Percentiles rank a stretch among this genome's conserved stretches.
Evolutionary conservation across 2,888 invertebrate species (phyloP).

Genomic region (Melanchra persicariae): DNA sequence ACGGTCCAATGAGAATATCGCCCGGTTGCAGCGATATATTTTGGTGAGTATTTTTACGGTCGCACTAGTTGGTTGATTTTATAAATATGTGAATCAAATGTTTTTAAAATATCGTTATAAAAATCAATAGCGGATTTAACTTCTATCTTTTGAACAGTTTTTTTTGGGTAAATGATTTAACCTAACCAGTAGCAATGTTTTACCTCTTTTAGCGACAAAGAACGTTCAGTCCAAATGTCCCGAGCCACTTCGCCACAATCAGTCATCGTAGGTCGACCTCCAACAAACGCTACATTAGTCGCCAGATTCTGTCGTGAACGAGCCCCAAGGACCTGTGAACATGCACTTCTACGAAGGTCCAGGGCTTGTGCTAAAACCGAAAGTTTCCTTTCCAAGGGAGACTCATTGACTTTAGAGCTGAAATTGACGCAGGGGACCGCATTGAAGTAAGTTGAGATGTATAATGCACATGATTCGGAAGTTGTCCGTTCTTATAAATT

Average conservation of each 20-base stretch:
- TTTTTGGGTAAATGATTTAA: too few species aligned
- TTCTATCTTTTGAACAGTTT: too few species aligned
- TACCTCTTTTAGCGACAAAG: constrained; percentile 86
- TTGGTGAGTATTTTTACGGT: constrained; percentile 91
- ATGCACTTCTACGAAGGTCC: constrained; percentile 92
- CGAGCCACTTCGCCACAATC: constrained; percentile 87
- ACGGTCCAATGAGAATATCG: constrained; percentile 94
- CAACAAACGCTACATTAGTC: constrained; percentile 94
- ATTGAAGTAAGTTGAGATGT: constrained; percentile 91
- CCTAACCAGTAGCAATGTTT: too few species aligned
- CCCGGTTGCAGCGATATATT: constrained; percentile 95
- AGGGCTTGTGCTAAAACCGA: constrained; percentile 95
- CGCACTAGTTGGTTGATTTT: not conserved
- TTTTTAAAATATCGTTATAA: too few species aligned
- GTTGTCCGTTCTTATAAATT: constrained; percentile 30
- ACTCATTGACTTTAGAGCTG: constrained; percentile 95
- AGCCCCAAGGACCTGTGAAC: constrained; percentile 95
- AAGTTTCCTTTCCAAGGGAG: constrained; percentile 95
- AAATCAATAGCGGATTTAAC: not conserved
- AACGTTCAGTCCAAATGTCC: constrained; percentile 87
- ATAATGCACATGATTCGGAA: constrained; percentile 22
- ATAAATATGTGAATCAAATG: too few species aligned
- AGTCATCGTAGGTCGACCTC: constrained; percentile 90
- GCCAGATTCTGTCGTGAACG: constrained; percentile 96
- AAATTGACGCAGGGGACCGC: constrained; percentile 96